Percentiles rank a stretch among this genome's conserved stretches.
Evolutionary conservation across 2,888 invertebrate species (phyloP).

Genomic region (Cheilosia vulpina): DNA sequence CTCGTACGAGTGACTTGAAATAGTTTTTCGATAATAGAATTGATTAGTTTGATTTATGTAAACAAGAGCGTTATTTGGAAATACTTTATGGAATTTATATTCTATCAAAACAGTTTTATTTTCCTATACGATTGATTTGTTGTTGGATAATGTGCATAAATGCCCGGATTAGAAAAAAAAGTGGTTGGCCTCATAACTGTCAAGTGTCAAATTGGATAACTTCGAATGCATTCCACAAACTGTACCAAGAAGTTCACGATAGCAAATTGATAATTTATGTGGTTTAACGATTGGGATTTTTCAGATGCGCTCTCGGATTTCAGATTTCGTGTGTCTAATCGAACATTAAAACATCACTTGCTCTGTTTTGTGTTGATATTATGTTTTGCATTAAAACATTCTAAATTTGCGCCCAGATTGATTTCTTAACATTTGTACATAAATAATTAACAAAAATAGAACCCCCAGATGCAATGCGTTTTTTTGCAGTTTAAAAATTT

Average conservation of each 20-base stretch:
- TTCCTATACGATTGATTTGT: conserved; percentile 67
- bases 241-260: conserved; percentile 10
- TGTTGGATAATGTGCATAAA: conserved; percentile 56
- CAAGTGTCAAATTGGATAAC: conserved; percentile 48
- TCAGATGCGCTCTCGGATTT: no score
- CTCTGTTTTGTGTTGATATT: no score
- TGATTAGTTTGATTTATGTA: conserved; percentile 28
- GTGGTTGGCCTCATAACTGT: conserved; percentile 63
- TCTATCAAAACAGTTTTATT: conserved; percentile 69
- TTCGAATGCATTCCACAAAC: conserved; percentile 35
- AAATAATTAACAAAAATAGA: no score
- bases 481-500: no score
- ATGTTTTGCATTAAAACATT: no score
- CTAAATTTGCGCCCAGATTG: no score
- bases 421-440: no score
- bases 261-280: neutral
- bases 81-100: conserved; percentile 13
- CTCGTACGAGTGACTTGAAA: neutral
- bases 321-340: no score
- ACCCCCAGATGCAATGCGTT: no score
- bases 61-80: conserved; percentile 25
- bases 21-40: conserved; percentile 5
- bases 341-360: no score
- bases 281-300: no score
- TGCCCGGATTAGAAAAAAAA: conserved; percentile 64